phyloP scores from a whole-genome alignment of 2,113 vertebrate genomes.

The Microcebus murinus region DNA sequence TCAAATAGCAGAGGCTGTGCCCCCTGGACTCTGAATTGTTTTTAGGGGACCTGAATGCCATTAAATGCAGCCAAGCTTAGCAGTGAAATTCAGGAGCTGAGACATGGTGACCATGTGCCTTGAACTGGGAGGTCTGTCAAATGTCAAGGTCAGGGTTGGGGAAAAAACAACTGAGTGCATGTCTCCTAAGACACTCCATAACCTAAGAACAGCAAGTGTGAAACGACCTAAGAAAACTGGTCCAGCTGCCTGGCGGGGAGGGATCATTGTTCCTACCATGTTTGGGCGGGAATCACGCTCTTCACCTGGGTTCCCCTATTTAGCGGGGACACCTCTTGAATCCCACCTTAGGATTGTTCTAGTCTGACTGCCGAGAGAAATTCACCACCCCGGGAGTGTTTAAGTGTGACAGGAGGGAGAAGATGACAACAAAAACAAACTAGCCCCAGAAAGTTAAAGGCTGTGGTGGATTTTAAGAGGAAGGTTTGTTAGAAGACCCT shows the following conservation, averaged over 20 bases:
- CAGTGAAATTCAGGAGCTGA: not conserved
- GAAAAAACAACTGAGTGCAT: too few species aligned
- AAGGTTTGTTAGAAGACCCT: not conserved
- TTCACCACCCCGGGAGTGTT: not conserved
- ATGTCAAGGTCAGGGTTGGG: not conserved
- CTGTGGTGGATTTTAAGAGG: not conserved
- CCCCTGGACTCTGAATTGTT: too few species aligned
- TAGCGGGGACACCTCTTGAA: not conserved
- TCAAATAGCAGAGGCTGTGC: too few species aligned
- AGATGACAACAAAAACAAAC: not conserved
- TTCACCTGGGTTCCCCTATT: not conserved
- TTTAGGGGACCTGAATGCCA: too few species aligned
- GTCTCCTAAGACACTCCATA: not conserved
- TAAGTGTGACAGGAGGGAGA: too few species aligned
- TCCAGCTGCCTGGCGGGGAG: not conserved
- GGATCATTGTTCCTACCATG: not conserved
- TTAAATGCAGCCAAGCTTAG: too few species aligned
- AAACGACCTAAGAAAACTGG: not conserved
- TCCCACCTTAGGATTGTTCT: not conserved
- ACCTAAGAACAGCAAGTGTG: not conserved
- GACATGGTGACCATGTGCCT: not conserved
- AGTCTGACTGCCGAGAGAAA: not conserved
- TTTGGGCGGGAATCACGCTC: not conserved
- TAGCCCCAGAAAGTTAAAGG: not conserved
- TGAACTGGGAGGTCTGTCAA: not conserved